phyloP scores from a whole-genome alignment of 2,113 vertebrate genomes.

The Eptesicus fuscus region DNA sequence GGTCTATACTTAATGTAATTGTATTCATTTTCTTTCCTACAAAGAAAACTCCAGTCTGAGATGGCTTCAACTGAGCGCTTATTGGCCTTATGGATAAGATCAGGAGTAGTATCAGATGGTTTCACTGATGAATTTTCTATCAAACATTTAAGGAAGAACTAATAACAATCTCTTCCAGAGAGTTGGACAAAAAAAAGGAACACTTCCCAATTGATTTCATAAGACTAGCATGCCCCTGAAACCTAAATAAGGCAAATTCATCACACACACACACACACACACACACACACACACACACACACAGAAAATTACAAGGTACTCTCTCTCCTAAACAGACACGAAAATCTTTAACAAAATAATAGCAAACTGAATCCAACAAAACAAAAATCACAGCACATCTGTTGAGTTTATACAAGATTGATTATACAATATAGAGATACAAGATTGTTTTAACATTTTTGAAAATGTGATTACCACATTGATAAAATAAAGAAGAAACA shows the following conservation, averaged over 20 bases:
- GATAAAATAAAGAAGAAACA: background rate
- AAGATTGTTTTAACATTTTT: background rate
- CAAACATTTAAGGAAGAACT: background rate
- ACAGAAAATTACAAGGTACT: background rate
- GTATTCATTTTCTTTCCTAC: background rate
- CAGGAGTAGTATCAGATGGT: background rate
- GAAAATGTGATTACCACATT: background rate
- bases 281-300: background rate
- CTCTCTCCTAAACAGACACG: background rate
- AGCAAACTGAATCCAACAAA: background rate
- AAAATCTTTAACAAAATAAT: background rate
- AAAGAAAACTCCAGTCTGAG: slow-evolving; percentile 1
- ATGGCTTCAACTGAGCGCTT: background rate
- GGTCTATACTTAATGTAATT: background rate
- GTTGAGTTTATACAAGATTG: background rate
- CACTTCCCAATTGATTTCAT: background rate
- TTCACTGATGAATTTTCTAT: background rate
- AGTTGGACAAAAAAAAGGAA: background rate
- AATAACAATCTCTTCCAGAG: background rate
- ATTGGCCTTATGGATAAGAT: background rate
- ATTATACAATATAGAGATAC: background rate
- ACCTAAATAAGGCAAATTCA: background rate
- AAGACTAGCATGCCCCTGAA: background rate
- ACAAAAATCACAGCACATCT: background rate
- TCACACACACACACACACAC: background rate